Evolutionary conservation across 2,113 vertebrate species (phyloP).

Genomic region (Lota lota): DNA sequence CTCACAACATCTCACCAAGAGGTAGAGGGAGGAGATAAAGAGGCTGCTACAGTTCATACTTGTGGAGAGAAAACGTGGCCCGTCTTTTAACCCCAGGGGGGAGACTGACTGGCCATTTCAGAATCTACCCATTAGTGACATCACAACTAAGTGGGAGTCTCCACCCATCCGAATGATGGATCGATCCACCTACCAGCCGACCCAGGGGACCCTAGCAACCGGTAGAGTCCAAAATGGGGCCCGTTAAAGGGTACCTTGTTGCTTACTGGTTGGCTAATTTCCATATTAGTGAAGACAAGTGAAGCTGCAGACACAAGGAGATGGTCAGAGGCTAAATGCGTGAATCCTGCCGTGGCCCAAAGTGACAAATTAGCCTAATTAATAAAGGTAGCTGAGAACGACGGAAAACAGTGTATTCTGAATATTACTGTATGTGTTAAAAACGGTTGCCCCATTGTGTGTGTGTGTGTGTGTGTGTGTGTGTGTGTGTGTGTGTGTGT

Average conservation of each 20-base stretch:
- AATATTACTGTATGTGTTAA: constrained; percentile 48
- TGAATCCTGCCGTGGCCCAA: constrained; percentile 47
- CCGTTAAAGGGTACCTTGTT: constrained; percentile 51
- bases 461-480: constrained; percentile 2
- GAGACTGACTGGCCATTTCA: too few relatives aligned
- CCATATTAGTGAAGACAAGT: constrained; percentile 56
- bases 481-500: constrained; percentile 3
- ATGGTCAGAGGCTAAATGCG: constrained; percentile 58
- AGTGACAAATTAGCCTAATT: constrained; percentile 66
- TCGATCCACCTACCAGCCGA: too few relatives aligned
- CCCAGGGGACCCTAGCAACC: too few relatives aligned
- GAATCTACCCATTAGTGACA: too few relatives aligned
- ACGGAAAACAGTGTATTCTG: constrained; percentile 47
- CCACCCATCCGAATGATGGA: too few relatives aligned
- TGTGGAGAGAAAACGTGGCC: background rate
- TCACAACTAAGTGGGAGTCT: too few relatives aligned
- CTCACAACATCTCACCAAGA: background rate
- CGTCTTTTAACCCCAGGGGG: too few relatives aligned
- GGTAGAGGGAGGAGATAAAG: background rate
- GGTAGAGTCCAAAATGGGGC: background rate
- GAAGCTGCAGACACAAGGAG: constrained; percentile 52
- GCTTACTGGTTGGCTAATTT: constrained; percentile 58
- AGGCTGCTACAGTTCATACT: background rate
- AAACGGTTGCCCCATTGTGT: constrained; percentile 44
- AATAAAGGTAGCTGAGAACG: constrained; percentile 49